Percentiles rank a stretch among this genome's conserved stretches.
These are phyloP conservation scores for Dyspetes luteomarginatus DNA, from an alignment of 2,888 invertebrate genomes.

Conservation along the genomic window DNA sequence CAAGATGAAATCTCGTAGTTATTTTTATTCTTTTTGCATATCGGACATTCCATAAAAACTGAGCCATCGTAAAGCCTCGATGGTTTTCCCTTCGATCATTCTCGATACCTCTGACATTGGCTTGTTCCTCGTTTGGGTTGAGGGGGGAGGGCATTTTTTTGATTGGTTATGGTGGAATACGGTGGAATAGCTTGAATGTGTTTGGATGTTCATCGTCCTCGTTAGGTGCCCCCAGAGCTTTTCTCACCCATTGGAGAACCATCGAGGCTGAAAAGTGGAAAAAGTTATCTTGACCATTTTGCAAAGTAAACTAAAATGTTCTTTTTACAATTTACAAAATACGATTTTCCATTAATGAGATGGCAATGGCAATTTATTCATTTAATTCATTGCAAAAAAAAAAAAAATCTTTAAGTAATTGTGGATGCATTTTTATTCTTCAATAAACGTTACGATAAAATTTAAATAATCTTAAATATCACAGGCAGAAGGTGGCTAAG, in stretches of 20 bases:
- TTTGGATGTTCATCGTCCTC: neutral
- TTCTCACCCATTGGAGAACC: neutral
- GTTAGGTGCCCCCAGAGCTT: neutral
- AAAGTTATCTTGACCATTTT: neutral
- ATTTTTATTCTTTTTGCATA: constrained; percentile 60
- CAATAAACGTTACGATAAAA: too few relatives aligned
- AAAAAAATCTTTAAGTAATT: too few relatives aligned
- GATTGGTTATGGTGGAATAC: neutral
- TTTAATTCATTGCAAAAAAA: too few relatives aligned
- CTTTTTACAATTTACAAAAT: too few relatives aligned
- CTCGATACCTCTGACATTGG: neutral
- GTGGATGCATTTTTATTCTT: too few relatives aligned
- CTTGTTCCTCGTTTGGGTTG: neutral
- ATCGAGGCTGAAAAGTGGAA: neutral
- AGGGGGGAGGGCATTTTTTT: neutral
- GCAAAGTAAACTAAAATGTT: neutral
- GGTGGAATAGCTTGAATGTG: neutral
- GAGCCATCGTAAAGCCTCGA: neutral
- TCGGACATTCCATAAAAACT: constrained; percentile 8
- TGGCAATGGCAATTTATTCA: too few relatives aligned
- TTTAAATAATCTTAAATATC: too few relatives aligned
- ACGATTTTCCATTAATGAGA: too few relatives aligned
- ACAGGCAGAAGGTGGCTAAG: too few relatives aligned
- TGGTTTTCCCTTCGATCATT: neutral
- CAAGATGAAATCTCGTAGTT: constrained; percentile 58